Evolutionary conservation across 1,140 invertebrate species (phyloP), one percentile per base, ranked within the genome.

Genomic region (Acromyrmex charruanus): DNA sequence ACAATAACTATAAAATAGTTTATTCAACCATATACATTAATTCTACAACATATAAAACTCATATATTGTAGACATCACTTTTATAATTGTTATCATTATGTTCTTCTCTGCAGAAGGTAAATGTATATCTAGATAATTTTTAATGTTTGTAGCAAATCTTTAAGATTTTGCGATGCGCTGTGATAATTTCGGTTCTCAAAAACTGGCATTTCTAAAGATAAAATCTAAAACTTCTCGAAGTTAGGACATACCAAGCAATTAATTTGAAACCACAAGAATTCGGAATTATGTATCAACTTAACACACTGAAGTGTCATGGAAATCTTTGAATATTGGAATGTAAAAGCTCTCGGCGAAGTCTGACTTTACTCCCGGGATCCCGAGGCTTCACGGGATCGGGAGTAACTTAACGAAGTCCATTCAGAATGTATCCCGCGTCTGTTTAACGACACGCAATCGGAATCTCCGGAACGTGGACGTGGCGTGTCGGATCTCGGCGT

Each of bases 371-470:
- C 16, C 10, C 35, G 39, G 21, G 21, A 28, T 14, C 25, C 28
- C 28, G 39, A 16, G 18, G 31, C 35, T 25, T 25, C 49, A 4
- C 25, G 21, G 35, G 21, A 81, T 71, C 31, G 53, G 31, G 35
- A 44, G 18, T 58, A 21, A 66, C 53, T 74, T 61, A 21, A 55
- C 39, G 51, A 75, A 59, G 53, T 5, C 68, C 25, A 31, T 59
- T 69, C 68, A 21, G 68, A 74, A 28, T 28, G 44, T 7, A 74
- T 61, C 55, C 44, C 53, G 18, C 18, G 39, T 49, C 55, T 25
- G 58, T 72, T 74, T n/a, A 61, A 72, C 55, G 80, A 84, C 80
- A 75, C 80, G 80, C 69, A 51, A 84, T 84, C 25, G 80, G 80
- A 84, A 84, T 75, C 55, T 49, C 25, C 44, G 80, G 80, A 74